Evolutionary conservation across 30 jellyfish, hydroid and myxozoan genomes (phyloP).

Genomic region (Cassiopea xamachana): DNA sequence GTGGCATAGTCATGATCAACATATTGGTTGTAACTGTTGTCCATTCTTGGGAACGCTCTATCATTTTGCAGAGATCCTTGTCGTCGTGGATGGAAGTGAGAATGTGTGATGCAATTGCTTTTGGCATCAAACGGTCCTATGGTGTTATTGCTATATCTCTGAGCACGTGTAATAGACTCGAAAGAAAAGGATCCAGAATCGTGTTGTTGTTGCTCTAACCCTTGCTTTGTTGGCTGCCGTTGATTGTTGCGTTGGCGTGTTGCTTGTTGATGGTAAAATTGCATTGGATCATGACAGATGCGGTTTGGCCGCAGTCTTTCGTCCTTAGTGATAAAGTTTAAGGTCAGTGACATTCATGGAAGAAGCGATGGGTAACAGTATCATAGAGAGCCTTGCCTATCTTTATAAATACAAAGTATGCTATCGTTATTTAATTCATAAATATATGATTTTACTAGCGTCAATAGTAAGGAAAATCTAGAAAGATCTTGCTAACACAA

Average conservation of each 20-base stretch:
- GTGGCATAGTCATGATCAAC: conserved; percentile 61
- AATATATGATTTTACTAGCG: too few species aligned
- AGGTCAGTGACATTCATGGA: too few species aligned
- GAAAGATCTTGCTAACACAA: too few species aligned
- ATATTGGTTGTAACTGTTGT: conserved; percentile 1
- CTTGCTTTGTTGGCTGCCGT: conserved; percentile 23
- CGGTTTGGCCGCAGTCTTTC: neutral
- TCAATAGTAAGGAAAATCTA: too few species aligned
- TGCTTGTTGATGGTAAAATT: neutral
- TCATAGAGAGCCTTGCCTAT: too few species aligned
- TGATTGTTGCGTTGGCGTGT: neutral
- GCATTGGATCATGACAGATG: neutral
- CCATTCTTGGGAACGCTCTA: neutral
- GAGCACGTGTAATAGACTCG: conserved; percentile 54
- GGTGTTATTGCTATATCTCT: neutral
- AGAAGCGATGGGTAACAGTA: too few species aligned
- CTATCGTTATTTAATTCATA: too few species aligned
- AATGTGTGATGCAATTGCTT: neutral
- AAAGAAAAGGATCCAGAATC: conserved; percentile 60
- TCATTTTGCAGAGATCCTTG: conserved; percentile 9
- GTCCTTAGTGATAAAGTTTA: neutral
- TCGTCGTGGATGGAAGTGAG: conserved; percentile 54
- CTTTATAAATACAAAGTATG: too few species aligned
- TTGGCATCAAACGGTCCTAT: neutral
- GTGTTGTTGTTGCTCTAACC: conserved; percentile 38